Percentiles rank a stretch among this genome's conserved stretches.
Evolutionary conservation across 2,797 vertebrate species (phyloP).

Genomic region (Xyrichtys novacula): DNA sequence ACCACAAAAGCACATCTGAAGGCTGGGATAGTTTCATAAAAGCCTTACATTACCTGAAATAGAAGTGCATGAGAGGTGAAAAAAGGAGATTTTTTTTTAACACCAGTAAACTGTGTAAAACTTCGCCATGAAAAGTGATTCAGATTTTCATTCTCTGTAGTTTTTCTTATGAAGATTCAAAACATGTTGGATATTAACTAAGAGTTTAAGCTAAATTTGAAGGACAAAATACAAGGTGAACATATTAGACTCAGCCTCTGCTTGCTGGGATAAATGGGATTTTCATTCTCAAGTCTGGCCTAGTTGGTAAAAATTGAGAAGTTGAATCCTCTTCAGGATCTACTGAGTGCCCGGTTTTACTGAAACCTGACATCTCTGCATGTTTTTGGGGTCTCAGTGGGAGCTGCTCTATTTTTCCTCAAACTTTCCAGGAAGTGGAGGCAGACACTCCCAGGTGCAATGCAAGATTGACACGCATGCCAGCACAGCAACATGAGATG

Average conservation of each 20-base stretch:
- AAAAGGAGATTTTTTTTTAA: slow-evolving; percentile 6
- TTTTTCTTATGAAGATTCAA: no score
- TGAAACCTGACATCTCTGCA: slow-evolving; percentile 41
- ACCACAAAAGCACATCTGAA: slow-evolving; percentile 43
- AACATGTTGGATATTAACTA: no score
- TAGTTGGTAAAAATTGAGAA: slow-evolving; percentile 18
- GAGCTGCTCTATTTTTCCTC: slow-evolving; percentile 64
- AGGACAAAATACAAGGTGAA: no score
- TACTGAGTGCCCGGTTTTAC: slow-evolving; percentile 33
- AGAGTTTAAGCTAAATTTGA: no score
- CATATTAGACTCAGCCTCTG: no score
- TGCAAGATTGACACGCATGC: slow-evolving; percentile 56
- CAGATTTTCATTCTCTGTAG: no score
- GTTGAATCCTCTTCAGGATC: slow-evolving; percentile 13
- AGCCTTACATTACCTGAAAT: slow-evolving; percentile 18
- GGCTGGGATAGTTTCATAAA: slow-evolving; percentile 16
- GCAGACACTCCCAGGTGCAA: slow-evolving; percentile 79
- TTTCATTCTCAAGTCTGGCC: slow-evolving; percentile 11
- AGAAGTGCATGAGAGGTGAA: slow-evolving; percentile 21
- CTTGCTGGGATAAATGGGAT: slow-evolving; percentile 1
- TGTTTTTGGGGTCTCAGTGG: slow-evolving; percentile 33
- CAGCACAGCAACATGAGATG: slow-evolving; percentile 28
- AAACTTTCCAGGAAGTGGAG: slow-evolving; percentile 72
- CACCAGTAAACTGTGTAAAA: slow-evolving; percentile 1
- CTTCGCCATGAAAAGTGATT: neutral